Conservation (phyloP, 2,888 invertebrate species). For the Ophion costatus region DNA sequence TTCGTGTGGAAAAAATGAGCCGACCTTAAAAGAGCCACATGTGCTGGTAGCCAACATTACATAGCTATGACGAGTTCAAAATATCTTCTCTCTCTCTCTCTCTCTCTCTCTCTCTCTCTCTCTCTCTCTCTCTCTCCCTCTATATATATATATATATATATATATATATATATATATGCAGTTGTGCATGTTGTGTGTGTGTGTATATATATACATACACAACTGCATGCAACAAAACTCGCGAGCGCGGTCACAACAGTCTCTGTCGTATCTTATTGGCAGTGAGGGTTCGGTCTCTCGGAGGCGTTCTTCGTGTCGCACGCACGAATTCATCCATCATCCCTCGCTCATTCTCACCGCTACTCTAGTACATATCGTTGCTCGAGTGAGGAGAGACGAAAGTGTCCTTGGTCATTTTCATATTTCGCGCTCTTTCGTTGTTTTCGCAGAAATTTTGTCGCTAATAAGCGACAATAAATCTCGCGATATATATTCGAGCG, state of each 20-base stretch:
- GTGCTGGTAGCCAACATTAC: no score
- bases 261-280: conserved; percentile 29
- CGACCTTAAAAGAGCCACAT: no score
- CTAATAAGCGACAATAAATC: no score
- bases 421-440: no score
- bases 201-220: neutral
- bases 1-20: no score
- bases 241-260: conserved; percentile 56
- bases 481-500: no score
- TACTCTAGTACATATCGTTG: neutral
- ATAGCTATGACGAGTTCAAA: no score
- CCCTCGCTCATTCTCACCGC: neutral
- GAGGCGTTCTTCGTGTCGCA: conserved; percentile 18
- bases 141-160: neutral
- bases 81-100: no score
- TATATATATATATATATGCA: neutral
- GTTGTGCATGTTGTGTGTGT: no score
- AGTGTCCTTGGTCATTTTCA: neutral
- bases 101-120: no score
- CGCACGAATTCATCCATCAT: conserved; percentile 18
- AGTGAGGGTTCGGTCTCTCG: conserved; percentile 55
- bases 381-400: neutral
- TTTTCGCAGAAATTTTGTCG: no score
- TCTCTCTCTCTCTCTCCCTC: no score
- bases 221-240: conserved; percentile 35